Evolutionary conservation across 1,140 invertebrate genomes (phyloP).

Genomic region (Aphis craccivora): DNA sequence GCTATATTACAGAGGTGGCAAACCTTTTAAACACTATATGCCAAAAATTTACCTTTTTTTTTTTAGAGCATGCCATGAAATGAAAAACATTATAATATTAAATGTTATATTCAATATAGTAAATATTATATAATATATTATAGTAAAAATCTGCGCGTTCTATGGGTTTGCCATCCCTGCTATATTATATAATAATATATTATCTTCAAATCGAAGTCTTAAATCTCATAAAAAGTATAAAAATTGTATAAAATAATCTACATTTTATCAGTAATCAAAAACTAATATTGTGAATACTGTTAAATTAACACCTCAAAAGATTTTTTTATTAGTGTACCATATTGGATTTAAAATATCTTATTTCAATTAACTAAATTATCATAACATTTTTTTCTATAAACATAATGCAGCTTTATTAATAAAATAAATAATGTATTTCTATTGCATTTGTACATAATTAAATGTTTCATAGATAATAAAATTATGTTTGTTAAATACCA

Average conservation of each 20-base stretch:
- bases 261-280: neutral
- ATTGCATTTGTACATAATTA: conserved; percentile 5
- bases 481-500: neutral
- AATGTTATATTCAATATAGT: no score
- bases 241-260: neutral
- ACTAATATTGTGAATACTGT: neutral
- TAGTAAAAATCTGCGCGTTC: no score
- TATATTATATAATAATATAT: conserved; percentile 4
- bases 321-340: neutral
- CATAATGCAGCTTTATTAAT: neutral
- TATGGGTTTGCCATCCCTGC: no score
- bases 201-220: neutral
- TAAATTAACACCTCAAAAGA: neutral
- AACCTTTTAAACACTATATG: no score
- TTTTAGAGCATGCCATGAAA: no score
- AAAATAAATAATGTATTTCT: neutral
- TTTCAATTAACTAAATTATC: neutral
- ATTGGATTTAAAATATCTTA: neutral
- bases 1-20: no score
- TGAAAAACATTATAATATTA: no score
- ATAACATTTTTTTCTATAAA: neutral
- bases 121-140: no score
- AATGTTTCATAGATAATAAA: neutral
- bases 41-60: no score
- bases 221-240: neutral